phyloP scores from a whole-genome alignment of 2,797 vertebrate genomes.

The Apogon hyalosoma region DNA sequence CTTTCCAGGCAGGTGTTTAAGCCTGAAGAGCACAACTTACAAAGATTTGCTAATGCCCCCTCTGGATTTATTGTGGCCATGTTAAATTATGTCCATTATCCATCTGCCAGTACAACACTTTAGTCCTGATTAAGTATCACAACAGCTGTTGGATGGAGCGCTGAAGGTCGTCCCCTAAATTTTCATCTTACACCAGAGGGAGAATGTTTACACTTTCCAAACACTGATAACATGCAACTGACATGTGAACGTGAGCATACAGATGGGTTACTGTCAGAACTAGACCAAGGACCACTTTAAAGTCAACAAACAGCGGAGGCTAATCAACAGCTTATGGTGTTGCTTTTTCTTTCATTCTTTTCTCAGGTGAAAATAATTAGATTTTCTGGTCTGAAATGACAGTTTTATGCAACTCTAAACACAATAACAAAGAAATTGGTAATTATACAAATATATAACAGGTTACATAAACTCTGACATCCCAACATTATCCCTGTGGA shows the following conservation, averaged over 20 bases:
- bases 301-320: no score
- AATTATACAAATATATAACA: no score
- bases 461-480: no score
- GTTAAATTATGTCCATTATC: slow-evolving; percentile 9
- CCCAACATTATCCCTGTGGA: no score
- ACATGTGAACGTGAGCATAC: not conserved
- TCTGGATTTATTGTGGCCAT: not conserved
- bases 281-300: not conserved
- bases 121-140: slow-evolving; percentile 11
- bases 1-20: not conserved
- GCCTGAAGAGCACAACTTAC: not conserved
- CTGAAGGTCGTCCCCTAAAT: slow-evolving; percentile 3
- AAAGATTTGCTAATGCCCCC: slow-evolving; percentile 5
- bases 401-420: no score
- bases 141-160: slow-evolving; percentile 11
- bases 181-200: not conserved
- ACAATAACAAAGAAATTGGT: no score
- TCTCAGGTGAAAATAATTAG: no score
- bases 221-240: not conserved
- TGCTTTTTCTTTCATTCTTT: no score
- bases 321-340: no score
- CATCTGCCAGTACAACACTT: slow-evolving; percentile 25
- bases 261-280: not conserved
- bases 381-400: no score
- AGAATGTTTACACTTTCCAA: slow-evolving; percentile 1